Conservation (phyloP, 1,140 invertebrate species). For the Drosophila yakuba region DNA sequence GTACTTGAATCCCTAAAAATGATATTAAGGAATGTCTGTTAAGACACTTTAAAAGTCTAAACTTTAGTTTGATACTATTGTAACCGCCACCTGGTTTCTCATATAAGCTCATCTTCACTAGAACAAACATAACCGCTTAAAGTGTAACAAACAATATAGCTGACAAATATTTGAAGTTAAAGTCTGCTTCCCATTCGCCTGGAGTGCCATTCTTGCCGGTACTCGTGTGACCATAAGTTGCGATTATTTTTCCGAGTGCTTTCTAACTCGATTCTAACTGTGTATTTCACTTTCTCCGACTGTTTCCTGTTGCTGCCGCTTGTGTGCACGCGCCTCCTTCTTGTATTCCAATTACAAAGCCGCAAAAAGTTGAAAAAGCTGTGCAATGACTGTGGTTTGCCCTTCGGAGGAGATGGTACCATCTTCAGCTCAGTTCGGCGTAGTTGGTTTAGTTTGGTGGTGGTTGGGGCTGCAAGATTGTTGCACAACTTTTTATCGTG, state of each 20-base stretch:
- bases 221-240: background rate
- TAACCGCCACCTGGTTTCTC: background rate
- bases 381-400: slow-evolving; percentile 73
- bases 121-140: no score
- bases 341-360: slow-evolving; percentile 82
- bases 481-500: slow-evolving; percentile 83
- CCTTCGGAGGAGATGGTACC: slow-evolving; percentile 2
- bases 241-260: slow-evolving; percentile 18
- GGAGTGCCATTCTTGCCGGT: no score
- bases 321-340: slow-evolving; percentile 56
- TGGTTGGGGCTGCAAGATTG: slow-evolving; percentile 55
- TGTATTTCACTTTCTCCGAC: slow-evolving; percentile 29
- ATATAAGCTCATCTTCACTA: background rate
- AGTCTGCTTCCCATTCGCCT: no score
- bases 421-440: background rate
- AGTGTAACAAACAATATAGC: no score
- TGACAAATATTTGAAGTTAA: no score
- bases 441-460: slow-evolving; percentile 23
- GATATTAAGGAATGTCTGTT: background rate
- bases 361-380: slow-evolving; percentile 83
- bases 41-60: background rate
- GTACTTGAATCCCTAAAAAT: background rate
- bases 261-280: slow-evolving; percentile 6
- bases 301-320: slow-evolving; percentile 74
- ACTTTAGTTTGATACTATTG: no score